These are phyloP conservation scores for Contarinia nasturtii DNA, from an alignment of 1,140 invertebrate genomes.

Conservation along the genomic window DNA sequence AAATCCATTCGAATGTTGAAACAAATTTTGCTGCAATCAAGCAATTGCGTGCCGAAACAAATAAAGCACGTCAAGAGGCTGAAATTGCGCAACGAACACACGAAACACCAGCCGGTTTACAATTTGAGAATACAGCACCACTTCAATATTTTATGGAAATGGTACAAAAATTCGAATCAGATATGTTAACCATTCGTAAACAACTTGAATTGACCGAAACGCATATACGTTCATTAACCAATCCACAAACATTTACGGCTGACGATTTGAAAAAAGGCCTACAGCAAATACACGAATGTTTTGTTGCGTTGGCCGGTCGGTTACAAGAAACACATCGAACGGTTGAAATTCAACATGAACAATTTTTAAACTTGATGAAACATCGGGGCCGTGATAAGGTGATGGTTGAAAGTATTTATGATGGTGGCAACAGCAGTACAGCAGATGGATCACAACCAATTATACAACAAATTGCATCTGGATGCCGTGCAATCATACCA, in stretches of 20 bases:
- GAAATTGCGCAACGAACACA: slow-evolving; percentile 65
- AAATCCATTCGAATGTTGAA: slow-evolving; percentile 35
- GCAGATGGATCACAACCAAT: slow-evolving; percentile 8
- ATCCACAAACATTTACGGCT: slow-evolving; percentile 41
- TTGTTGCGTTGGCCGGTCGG: slow-evolving; percentile 66
- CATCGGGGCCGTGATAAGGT: slow-evolving; percentile 57
- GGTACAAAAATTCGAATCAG: slow-evolving; percentile 49
- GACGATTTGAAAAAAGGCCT: slow-evolving; percentile 45
- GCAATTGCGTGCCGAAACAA: slow-evolving; percentile 52
- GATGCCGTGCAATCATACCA: background rate
- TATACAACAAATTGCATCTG: slow-evolving; percentile 12
- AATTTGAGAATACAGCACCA: slow-evolving; percentile 58
- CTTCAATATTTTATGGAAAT: slow-evolving; percentile 52
- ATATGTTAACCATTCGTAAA: slow-evolving; percentile 44
- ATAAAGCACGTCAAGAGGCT: slow-evolving; percentile 47
- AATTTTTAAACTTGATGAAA: slow-evolving; percentile 60
- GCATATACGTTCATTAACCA: slow-evolving; percentile 45
- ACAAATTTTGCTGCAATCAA: slow-evolving; percentile 42
- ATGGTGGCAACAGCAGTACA: slow-evolving; percentile 17
- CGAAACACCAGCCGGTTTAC: slow-evolving; percentile 50
- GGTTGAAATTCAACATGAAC: slow-evolving; percentile 57
- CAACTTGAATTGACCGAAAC: slow-evolving; percentile 57
- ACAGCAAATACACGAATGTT: slow-evolving; percentile 61
- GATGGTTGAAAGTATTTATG: slow-evolving; percentile 68
- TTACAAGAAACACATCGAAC: slow-evolving; percentile 60